A percentile compares a stretch with the other conserved stretches of the same genome.
Evolutionary conservation across 2,888 invertebrate species (phyloP).

Genomic region (Eupelmus urozonus): DNA sequence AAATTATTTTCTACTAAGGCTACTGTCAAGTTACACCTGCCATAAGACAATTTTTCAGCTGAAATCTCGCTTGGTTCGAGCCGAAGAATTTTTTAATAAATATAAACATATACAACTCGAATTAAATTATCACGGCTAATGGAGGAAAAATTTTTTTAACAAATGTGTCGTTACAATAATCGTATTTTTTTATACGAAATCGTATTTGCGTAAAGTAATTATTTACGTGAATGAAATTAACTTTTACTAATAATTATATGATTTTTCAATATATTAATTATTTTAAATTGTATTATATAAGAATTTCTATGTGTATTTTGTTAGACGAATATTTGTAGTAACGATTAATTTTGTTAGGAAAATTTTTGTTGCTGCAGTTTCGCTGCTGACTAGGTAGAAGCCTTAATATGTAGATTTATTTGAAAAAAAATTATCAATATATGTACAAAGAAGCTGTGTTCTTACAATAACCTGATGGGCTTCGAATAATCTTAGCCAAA

Average conservation of each 20-base stretch:
- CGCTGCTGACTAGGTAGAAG: slow-evolving; percentile 58
- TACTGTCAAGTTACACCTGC: slow-evolving; percentile 54
- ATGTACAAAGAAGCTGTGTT: slow-evolving; percentile 63
- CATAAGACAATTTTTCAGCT: slow-evolving; percentile 55
- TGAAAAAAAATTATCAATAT: slow-evolving; percentile 57
- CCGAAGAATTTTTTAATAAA: slow-evolving; percentile 31
- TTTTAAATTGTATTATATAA: slow-evolving; percentile 32
- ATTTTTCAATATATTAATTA: slow-evolving; percentile 29
- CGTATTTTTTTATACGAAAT: slow-evolving; percentile 53
- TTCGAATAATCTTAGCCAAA: slow-evolving; percentile 60
- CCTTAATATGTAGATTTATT: slow-evolving; percentile 57
- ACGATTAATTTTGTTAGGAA: slow-evolving; percentile 56
- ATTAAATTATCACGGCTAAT: slow-evolving; percentile 34
- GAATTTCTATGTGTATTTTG: slow-evolving; percentile 17
- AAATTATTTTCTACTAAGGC: slow-evolving; percentile 55
- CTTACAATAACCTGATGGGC: slow-evolving; percentile 61
- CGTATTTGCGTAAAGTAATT: slow-evolving; percentile 35
- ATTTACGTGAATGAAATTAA: slow-evolving; percentile 36
- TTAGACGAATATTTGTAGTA: slow-evolving; percentile 41
- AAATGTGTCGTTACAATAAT: slow-evolving; percentile 57
- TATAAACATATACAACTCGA: slow-evolving; percentile 38
- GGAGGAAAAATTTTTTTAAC: slow-evolving; percentile 51
- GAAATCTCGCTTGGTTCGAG: slow-evolving; percentile 43
- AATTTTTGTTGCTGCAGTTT: slow-evolving; percentile 59
- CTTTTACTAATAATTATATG: slow-evolving; percentile 25